Percentiles rank a stretch among this genome's conserved stretches.
These are phyloP conservation scores for Struthidea cinerea DNA, from an alignment of 2,113 vertebrate genomes.

Conservation along the genomic window DNA sequence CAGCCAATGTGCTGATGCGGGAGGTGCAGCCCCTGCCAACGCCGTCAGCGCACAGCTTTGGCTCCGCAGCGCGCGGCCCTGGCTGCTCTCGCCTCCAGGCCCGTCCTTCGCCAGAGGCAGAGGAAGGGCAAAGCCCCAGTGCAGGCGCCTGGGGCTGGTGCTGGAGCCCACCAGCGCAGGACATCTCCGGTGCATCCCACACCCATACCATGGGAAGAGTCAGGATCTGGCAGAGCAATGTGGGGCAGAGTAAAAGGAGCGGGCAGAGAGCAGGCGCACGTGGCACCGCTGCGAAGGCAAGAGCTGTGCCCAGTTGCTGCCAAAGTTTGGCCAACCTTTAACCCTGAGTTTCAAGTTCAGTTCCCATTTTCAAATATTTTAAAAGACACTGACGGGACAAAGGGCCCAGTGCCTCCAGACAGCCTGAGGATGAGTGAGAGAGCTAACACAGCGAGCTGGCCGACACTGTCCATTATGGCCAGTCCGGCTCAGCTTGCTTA, in stretches of 20 bases:
- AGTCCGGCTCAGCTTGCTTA: neutral
- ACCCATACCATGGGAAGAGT: fast-evolving
- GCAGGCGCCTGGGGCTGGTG: neutral
- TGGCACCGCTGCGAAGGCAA: neutral
- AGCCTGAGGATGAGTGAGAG: neutral
- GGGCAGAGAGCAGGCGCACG: fast-evolving
- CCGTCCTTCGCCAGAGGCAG: neutral
- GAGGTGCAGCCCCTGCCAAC: conserved; percentile 32
- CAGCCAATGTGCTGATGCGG: conserved; percentile 32
- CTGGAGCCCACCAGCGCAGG: fast-evolving
- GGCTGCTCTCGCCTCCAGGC: neutral
- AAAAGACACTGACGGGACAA: neutral
- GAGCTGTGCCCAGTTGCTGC: neutral
- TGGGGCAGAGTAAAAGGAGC: neutral
- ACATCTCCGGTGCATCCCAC: fast-evolving
- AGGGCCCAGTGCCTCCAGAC: neutral
- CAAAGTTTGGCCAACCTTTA: neutral
- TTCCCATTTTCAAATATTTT: neutral
- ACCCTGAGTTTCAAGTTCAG: neutral
- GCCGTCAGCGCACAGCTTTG: neutral
- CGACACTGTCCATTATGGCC: neutral
- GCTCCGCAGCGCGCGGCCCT: neutral
- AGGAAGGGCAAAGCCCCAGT: neutral
- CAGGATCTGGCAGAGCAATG: fast-evolving
- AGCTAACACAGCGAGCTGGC: fast-evolving